Conservation (phyloP, 1,140 invertebrate species). For the Tetramorium simillimum region DNA sequence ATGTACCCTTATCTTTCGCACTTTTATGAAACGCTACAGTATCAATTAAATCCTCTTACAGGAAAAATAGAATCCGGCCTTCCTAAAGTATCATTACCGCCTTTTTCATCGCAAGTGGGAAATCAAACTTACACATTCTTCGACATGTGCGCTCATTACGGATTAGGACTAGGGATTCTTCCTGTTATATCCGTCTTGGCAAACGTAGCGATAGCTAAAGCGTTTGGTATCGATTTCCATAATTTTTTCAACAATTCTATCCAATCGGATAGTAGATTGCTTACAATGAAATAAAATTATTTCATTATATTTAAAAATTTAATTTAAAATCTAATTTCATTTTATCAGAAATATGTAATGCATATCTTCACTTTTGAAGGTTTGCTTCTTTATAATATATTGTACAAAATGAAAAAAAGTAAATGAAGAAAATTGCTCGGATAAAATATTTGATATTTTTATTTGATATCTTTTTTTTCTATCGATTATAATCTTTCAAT, state of each 20-base stretch:
- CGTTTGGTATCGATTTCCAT: constrained; percentile 86
- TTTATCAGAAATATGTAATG: neutral
- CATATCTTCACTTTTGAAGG: neutral
- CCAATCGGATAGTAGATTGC: neutral
- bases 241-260: neutral
- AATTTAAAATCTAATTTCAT: neutral
- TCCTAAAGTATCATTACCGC: constrained; percentile 86
- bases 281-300: neutral
- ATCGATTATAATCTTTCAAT: neutral
- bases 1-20: neutral
- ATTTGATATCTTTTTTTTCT: no score
- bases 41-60: constrained; percentile 72
- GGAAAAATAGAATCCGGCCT: constrained; percentile 88
- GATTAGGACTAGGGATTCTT: constrained; percentile 89
- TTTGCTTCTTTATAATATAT: neutral
- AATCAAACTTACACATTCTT: constrained; percentile 87
- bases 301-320: neutral
- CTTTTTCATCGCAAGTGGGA: constrained; percentile 85
- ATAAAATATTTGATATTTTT: neutral
- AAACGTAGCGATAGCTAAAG: constrained; percentile 93
- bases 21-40: no score
- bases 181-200: constrained; percentile 91
- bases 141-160: constrained; percentile 88
- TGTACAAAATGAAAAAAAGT: neutral
- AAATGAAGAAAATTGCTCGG: neutral